Evolutionary conservation across 1,140 invertebrate genomes (phyloP), one percentile per base, ranked within the genome.

Genomic region (Drosophila varians): DNA sequence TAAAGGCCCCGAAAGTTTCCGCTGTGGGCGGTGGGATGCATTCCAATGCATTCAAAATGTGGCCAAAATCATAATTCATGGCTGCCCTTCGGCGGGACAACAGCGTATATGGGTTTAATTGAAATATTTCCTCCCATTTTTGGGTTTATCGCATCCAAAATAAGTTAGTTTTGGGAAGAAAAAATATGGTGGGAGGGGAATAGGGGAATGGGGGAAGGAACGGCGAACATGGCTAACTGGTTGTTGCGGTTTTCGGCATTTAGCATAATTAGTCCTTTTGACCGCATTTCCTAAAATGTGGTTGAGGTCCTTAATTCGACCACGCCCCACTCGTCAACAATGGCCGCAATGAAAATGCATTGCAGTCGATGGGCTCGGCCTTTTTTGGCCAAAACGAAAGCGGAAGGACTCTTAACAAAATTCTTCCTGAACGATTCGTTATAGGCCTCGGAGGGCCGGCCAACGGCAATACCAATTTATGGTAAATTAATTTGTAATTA

Each of bases 401-500:
- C 9, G 9, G 2, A 4, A 4, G 4, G 2, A 1, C 8, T 2
- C 28, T 3, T 31, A n/a, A n/a, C n/a, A n/a, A n/a, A n/a, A n/a
- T n/a, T n/a, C 19, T 46, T 46, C n/a, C 34, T n/a, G 21, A 21
- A 2, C 21, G n/a, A n/a, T n/a, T n/a, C n/a, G n/a, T n/a, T n/a
- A n/a, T n/a, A n/a, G n/a, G n/a, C n/a, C n/a, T n/a, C n/a, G n/a
- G n/a, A n/a, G n/a, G 21, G 2, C 21, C 4, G 9, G 3, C 28
- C 28, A 31, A 9, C 9, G n/a, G 28, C 65, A 65, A 21, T 71
- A 82, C 62, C 74, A 87, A 87, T 87, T 87, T 77, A 87, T 87
- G 82, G 77, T 87, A 87, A 87, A 87, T 87, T 87, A 87, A 87
- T 87, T 87, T 87, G 82, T 87, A 87, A 87, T 87, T 87, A 87